Evolutionary conservation across 2,797 vertebrate genomes (phyloP).

Genomic region (Harpagifer antarcticus): DNA sequence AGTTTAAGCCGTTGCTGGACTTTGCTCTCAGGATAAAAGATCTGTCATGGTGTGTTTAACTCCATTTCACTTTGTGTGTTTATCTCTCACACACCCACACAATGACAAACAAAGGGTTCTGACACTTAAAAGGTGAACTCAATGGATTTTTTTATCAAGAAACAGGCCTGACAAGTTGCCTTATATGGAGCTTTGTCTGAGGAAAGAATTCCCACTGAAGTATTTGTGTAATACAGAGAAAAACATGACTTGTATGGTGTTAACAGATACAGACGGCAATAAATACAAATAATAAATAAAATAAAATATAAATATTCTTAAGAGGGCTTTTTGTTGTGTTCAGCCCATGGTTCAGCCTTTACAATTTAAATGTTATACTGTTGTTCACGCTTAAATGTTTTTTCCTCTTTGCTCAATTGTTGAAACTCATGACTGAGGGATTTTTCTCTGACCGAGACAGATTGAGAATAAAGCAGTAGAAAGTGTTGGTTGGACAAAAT

Average conservation of each 20-base stretch:
- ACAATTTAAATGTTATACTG: slow-evolving; percentile 13
- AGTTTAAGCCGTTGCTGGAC: not conserved
- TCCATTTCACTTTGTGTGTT: not conserved
- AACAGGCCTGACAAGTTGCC: slow-evolving; percentile 34
- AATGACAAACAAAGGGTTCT: not conserved
- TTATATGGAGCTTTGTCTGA: not conserved
- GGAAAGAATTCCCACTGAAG: not conserved
- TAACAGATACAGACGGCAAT: not conserved
- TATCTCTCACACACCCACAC: not conserved
- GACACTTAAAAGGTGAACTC: not conserved
- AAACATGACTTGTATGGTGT: not conserved
- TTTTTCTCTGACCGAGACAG: slow-evolving; percentile 30
- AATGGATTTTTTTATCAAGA: not conserved
- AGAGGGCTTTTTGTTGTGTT: slow-evolving; percentile 1
- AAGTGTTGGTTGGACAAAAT: slow-evolving; percentile 24
- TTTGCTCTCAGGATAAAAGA: not conserved
- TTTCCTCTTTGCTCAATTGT: slow-evolving; percentile 40
- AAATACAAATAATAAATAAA: not conserved
- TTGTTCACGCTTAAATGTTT: slow-evolving; percentile 34
- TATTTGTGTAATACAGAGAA: not conserved
- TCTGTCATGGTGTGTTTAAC: slow-evolving; percentile 10
- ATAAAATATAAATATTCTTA: not conserved
- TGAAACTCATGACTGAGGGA: slow-evolving; percentile 22
- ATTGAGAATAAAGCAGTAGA: slow-evolving; percentile 28
- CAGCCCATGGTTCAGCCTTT: not conserved